Conservation (phyloP, 2,888 invertebrate genomes). For the Drosophila robusta region DNA sequence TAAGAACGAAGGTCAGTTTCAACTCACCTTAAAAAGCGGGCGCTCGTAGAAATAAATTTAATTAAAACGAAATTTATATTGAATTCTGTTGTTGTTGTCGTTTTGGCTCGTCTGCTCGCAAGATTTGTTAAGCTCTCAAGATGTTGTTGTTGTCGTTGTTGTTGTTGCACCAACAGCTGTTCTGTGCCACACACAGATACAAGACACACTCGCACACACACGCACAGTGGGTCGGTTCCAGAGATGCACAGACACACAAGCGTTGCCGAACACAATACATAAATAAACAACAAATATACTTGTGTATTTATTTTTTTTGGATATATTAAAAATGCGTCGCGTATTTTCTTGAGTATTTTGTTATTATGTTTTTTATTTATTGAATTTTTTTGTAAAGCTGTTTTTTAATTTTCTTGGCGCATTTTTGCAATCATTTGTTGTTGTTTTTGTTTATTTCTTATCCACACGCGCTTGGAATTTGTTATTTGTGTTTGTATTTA, state of each 20-base stretch:
- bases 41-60: constrained; percentile 13
- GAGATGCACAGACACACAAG: constrained; percentile 9
- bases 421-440: constrained; percentile 46
- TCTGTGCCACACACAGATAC: constrained; percentile 41
- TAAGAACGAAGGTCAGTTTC: constrained; percentile 8
- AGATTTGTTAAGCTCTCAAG: constrained; percentile 14
- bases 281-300: constrained; percentile 63
- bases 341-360: constrained; percentile 35
- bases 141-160: constrained; percentile 27
- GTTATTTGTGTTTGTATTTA: constrained; percentile 14
- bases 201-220: constrained; percentile 13
- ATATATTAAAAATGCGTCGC: constrained; percentile 26
- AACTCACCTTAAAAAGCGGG: constrained; percentile 40
- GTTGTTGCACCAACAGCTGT: constrained; percentile 68
- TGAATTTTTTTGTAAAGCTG: constrained; percentile 24
- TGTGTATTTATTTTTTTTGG: constrained; percentile 26
- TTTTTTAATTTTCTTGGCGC: constrained; percentile 46
- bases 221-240: constrained; percentile 3
- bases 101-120: constrained; percentile 12
- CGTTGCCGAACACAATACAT: constrained; percentile 50
- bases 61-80: constrained; percentile 14
- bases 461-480: constrained; percentile 54
- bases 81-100: constrained; percentile 26
- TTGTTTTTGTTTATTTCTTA: constrained; percentile 31
- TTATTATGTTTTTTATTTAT: constrained; percentile 23